These are phyloP conservation scores for Microcebus jonahi DNA, from an alignment of 2,113 vertebrate genomes.

Conservation along the genomic window DNA sequence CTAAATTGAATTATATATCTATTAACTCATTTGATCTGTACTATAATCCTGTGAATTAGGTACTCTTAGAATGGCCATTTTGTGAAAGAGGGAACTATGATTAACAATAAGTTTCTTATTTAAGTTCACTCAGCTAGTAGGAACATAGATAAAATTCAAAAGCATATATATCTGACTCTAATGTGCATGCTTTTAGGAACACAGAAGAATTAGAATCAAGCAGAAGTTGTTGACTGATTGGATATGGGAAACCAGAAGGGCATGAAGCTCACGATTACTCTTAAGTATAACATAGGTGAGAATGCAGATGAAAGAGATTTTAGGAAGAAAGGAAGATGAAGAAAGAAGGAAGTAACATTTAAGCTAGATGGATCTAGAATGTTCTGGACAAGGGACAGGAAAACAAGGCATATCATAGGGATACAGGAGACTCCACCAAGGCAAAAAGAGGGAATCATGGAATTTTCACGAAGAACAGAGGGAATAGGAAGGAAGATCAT, in stretches of 20 bases:
- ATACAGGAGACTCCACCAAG: background rate
- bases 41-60: background rate
- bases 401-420: rapidly evolving
- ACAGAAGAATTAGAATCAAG: background rate
- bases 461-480: background rate
- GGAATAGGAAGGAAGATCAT: background rate
- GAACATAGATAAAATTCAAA: background rate
- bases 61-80: background rate
- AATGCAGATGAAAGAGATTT: background rate
- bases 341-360: background rate
- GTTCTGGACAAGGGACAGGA: background rate
- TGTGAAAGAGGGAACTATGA: background rate
- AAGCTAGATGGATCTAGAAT: background rate
- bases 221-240: background rate
- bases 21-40: slow-evolving; percentile 16
- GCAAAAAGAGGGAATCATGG: background rate
- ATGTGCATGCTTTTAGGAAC: background rate
- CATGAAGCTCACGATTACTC: background rate
- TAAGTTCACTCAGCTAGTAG: background rate
- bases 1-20: background rate
- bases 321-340: background rate
- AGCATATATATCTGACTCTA: background rate
- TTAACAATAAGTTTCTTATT: background rate
- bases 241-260: background rate
- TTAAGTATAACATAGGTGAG: background rate